Evolutionary conservation across 2,797 vertebrate genomes (phyloP), one percentile per base, ranked within the genome.

Genomic region (Poeciliopsis presidionis): DNA sequence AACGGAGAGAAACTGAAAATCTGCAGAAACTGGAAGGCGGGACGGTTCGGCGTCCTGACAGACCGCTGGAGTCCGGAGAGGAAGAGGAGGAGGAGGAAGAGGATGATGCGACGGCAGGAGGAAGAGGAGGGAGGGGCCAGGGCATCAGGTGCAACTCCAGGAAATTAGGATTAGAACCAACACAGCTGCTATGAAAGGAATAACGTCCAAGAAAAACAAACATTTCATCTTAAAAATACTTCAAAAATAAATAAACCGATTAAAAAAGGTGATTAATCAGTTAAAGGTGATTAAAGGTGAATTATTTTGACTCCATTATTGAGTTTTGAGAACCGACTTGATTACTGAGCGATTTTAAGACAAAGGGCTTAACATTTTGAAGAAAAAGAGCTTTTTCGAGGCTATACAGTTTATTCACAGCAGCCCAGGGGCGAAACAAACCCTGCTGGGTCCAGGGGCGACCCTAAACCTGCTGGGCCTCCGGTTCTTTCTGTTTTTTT

Each of bases 91-190:
- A 59, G 51, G 85, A 67, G 3, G 76, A 47, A 18, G 67, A 13
- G 76, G 78, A 75, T 7, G 49, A 25, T 3, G 57, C 55, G 77
- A 49, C 49, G 2, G 39, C 76, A 67, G 33, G 83, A 20, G 69
- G 86, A 47, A 70, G 81, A 75, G 76, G 88, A 46, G 72, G 82
- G 74, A 78, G 88, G 90, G 89, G 89, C 84, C 76, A 89, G 78
- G 85, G 75, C 30, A 41, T 30, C 79, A 89, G 81, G 90, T 1
- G 69, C n/a, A 61, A 59, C 30, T 2, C 74, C 41, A 36, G 49
- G 47, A 57, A 69, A 71, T 36, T 1, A n/a, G 22, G 33, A 63
- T 45, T 5, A 12, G 65, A 33, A 55, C 22, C 5, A 16, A 57
- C 25, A n/a, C 20, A 46, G 25, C 43, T 33, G 70, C 33, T 49